phyloP scores from a whole-genome alignment of 2,888 invertebrate genomes.

The Cyclophora punctaria region DNA sequence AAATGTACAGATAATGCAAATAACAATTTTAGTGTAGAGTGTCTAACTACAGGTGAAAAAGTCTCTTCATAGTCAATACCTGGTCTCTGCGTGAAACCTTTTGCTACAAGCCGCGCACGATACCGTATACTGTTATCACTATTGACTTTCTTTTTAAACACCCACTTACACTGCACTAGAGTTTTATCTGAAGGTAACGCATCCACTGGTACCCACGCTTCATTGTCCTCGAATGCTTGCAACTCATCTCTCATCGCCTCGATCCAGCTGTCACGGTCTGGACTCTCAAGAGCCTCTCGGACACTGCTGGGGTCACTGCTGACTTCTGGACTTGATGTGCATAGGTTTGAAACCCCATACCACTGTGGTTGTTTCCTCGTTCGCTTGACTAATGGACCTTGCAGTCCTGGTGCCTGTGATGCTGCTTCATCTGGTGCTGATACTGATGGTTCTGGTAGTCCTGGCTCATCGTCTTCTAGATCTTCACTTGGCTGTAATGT shows the following conservation, averaged over 20 bases:
- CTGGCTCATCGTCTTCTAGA: not conserved
- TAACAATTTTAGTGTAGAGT: not conserved
- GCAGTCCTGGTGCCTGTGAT: too few species aligned
- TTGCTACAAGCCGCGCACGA: slow-evolving; percentile 7
- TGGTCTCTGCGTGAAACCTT: slow-evolving; percentile 1
- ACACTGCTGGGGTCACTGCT: too few species aligned
- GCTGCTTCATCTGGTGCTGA: too few species aligned
- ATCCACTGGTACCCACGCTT: slow-evolving; percentile 1
- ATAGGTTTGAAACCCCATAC: too few species aligned
- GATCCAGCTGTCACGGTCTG: not conserved
- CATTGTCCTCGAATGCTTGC: not conserved
- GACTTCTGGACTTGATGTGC: too few species aligned
- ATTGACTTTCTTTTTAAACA: slow-evolving; percentile 1
- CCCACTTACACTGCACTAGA: slow-evolving; percentile 5
- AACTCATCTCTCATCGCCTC: not conserved
- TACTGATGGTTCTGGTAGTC: too few species aligned
- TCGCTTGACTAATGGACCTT: too few species aligned
- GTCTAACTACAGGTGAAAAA: not conserved
- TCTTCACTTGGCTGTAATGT: not conserved
- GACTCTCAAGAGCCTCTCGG: not conserved
- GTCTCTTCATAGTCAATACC: slow-evolving; percentile 2
- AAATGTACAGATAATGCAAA: not conserved
- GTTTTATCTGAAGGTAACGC: not conserved
- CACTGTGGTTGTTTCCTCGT: too few species aligned
- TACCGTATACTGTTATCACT: slow-evolving; percentile 3